Base-by-base conservation (phyloP, 1,140 invertebrate genomes). In the Helicoverpa armigera region DNA sequence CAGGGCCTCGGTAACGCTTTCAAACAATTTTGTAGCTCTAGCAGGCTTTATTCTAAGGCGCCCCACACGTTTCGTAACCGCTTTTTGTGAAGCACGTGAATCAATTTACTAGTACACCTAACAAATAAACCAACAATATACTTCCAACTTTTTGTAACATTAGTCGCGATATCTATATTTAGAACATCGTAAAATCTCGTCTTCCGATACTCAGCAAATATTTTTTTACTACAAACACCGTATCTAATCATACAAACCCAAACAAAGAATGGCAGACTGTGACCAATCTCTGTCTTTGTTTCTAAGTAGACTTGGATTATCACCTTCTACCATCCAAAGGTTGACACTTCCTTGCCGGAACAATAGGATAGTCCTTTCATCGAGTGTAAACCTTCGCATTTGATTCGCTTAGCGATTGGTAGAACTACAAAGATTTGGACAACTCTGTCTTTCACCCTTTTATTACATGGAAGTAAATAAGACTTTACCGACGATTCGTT, bases 361-460 rank as follows among this genome's bases (percentile, higher is more conserved):
- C 81, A 82, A 82, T 82, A 14, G 18, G 14, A 74, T 14, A 74
- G 60, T 79, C 69, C 67, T 65, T 70, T 75, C 56, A 75, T 65
- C 67, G 67, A 74, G 79, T 43, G 58, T 48, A 53, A 77, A 77
- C 75, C 75, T 77, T 77, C 75, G 60, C 60, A 77, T 77, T 77
- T 67, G 61, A 67, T 77, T 35, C 75, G 75, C 50, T 56, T 51
- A 5, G 50, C 14, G 50, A 16, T 56, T 29, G 54, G 67, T 76
- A 48, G 1, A 63, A 63, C 18, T 14, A 77, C 61, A 77, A 77
- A 29, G 50, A 53, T 54, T 43, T 77, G 29, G 14, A 54, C 14
- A 77, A 31, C 75, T 50, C 29, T 65, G 60, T 51, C 50, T 77
- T 77, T 67, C 61, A 63, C 60, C 60, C 60, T 65, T 29, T 77